Evolutionary conservation across 2,113 vertebrate genomes (phyloP), one percentile per base, ranked within the genome.

Genomic region (human): DNA sequence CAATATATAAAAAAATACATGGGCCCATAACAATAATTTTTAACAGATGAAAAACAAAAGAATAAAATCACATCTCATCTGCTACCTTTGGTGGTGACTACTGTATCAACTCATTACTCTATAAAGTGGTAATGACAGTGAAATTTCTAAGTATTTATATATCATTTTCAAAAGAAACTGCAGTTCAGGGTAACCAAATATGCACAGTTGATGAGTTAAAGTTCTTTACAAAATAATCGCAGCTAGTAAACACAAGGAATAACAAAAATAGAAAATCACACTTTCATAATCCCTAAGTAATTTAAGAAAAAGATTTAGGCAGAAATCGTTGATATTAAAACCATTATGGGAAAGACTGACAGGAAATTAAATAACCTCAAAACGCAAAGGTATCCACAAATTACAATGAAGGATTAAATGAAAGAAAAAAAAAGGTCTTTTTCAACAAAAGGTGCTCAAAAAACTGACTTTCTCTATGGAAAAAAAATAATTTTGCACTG

Each of bases 211-310:
- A 38, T 85, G 12, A 93, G 40, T 76, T 6, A 90, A 93, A 92
- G 66, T 32, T 81, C 38, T 86, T 75, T 73, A 86, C 16, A 81
- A 86, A 94, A 92, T 64, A 64, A 64, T 93, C 50, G 93, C 6
- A 75, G 72, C 43, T 81, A 96, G 85, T 80, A 32, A 78, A 50
- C 30, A 96, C 0, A 96, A 89, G 3, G 22, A 75, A 40, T 76
- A 95, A 92, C n/a, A 96, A 95, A 91, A 91, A 50, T 10, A 76
- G n/a, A 89, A 94, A 91, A 95, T 35, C 10, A 89, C 6, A 27
- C n/a, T 84, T 93, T 81, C 6, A 84, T 13, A 92, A 66, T 76
- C 38, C 38, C 23, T 73, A 45, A 45, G 40, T 59, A 40, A 52
- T 59, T 59, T n/a, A 72, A 52, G 61, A 59, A 76, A 95, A 84